These are phyloP conservation scores for Drosophila kokeensis DNA, from an alignment of 2,888 invertebrate species.

Conservation along the genomic window DNA sequence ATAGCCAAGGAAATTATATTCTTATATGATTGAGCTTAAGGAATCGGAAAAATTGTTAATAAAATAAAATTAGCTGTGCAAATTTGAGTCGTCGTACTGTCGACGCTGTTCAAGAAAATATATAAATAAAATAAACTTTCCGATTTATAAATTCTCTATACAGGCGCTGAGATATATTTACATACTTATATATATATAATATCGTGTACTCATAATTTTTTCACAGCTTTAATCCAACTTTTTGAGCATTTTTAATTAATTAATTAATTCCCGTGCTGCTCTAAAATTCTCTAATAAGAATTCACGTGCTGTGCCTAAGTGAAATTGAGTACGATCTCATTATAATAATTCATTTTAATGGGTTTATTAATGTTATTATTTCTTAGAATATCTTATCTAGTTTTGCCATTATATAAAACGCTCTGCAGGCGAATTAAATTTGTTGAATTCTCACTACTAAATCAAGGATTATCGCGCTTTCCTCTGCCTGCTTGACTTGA, in stretches of 20 bases:
- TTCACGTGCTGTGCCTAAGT: constrained; percentile 27
- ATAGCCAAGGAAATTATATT: not conserved
- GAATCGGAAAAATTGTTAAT: not conserved
- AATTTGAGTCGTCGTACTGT: not conserved
- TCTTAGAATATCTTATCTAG: not conserved
- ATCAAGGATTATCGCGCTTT: constrained; percentile 10
- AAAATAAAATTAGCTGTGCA: not conserved
- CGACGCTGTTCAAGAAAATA: not conserved
- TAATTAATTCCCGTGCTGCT: constrained; percentile 3
- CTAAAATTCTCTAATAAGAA: constrained; percentile 24
- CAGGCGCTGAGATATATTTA: not conserved
- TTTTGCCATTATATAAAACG: not conserved
- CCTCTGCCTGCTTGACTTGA: not conserved
- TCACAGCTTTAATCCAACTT: not conserved
- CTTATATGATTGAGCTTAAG: not conserved
- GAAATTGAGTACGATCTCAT: constrained; percentile 4
- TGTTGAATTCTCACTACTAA: not conserved
- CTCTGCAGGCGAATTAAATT: not conserved
- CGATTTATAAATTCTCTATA: not conserved
- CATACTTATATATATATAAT: no score
- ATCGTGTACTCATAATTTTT: not conserved
- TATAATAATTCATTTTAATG: not conserved
- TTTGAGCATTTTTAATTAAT: not conserved
- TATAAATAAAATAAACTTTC: not conserved
- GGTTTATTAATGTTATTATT: not conserved